phyloP scores from a whole-genome alignment of 2,113 vertebrate species.

The Gnathonemus longibarbis region DNA sequence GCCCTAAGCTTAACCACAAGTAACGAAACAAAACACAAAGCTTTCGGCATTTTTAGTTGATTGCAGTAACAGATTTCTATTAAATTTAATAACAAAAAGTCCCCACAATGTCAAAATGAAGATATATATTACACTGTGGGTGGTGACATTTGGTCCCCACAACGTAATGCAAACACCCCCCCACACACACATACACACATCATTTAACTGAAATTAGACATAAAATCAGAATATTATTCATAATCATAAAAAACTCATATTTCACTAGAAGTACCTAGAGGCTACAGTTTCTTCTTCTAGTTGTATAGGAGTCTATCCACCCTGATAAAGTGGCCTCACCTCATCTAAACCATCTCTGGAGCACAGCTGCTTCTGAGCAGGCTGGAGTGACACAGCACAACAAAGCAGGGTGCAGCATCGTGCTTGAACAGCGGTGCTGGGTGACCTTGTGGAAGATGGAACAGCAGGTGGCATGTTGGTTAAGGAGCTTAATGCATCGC shows the following conservation, averaged over 20 bases:
- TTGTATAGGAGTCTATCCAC: not conserved
- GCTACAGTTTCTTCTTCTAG: not conserved
- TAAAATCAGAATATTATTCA: not conserved
- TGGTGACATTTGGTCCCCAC: not conserved
- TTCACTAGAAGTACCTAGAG: not conserved
- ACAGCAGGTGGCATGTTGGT: not conserved
- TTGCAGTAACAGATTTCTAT: not conserved
- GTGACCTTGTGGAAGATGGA: not conserved
- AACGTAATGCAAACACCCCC: not conserved
- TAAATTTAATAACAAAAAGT: not conserved
- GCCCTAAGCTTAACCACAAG: not conserved
- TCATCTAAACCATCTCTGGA: not conserved
- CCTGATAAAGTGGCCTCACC: not conserved
- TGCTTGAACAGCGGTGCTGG: not conserved
- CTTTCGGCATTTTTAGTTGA: not conserved
- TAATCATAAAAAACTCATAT: not conserved
- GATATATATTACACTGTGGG: not conserved
- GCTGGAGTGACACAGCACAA: not conserved
- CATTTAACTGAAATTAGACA: not conserved
- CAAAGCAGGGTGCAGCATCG: not conserved
- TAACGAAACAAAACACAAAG: too few species aligned
- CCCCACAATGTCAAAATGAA: not conserved
- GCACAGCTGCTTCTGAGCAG: not conserved
- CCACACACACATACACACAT: too few species aligned
- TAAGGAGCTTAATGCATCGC: not conserved